Base-by-base conservation (phyloP, 2,113 vertebrate species). In the Calyptommatus sinebrachiatus region DNA sequence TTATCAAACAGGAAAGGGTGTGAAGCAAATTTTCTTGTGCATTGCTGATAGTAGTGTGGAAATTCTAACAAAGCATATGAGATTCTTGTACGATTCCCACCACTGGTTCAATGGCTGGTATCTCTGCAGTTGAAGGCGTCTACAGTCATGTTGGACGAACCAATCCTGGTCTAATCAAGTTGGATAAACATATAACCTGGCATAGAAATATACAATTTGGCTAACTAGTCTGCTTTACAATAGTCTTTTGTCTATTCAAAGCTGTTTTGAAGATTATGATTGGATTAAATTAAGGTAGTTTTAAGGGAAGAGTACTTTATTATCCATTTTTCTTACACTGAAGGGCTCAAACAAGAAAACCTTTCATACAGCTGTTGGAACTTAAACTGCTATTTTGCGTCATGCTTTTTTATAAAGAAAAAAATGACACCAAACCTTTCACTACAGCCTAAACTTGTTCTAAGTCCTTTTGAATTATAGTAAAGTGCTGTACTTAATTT, bases 391-490 rank as follows among this genome's bases (percentile, higher is more conserved):
- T 70, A 5, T 60, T 57, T 62, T 4, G 11, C 11, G 21, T 63
- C 35, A 45, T n/a, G 48, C 35, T 70, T 29, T 68, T 69, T 41
- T 41, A 5, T 79, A 76, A 71, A 73, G 31, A 57, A 57, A 57
- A 14, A 50, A 50, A 50, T 11, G 12, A 50, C 3, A 50, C 12
- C 14, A 57, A 57, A 57, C 53, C 0, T 0, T 26, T 57, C 35
- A 35, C 77, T 80, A 84, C 66, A 79, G 71, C 78, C 35, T 84
- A 69, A 83, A 67, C 80, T 82, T n/a, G 29, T 71, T 82, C 60
- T 57, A n/a, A 29, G 74, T 31, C 41, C 24, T 1, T 35, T 82
- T 61, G 81, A 72, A 76, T 76, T 41, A 21, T 12, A 18, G 41
- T 68, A 29, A 1, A 7, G 1, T 68, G 65, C 81, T 72, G 81